A percentile compares a stretch with the other conserved stretches of the same genome.
These are phyloP conservation scores for Cydia splendana DNA, from an alignment of 1,140 invertebrate genomes.

Conservation along the genomic window DNA sequence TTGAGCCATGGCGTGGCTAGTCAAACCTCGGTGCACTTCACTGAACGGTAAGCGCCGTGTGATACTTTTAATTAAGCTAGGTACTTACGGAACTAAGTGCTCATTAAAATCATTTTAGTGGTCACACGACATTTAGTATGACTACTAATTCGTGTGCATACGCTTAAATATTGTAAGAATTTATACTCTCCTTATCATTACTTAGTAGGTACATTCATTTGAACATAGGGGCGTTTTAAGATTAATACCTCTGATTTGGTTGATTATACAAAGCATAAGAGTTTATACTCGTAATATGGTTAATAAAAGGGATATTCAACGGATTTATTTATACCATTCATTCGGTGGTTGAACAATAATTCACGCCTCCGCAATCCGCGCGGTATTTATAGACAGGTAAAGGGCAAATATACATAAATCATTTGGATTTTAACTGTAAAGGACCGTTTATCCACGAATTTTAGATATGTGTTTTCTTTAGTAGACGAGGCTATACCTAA, in stretches of 20 bases:
- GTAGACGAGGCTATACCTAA: neutral
- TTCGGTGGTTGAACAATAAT: neutral
- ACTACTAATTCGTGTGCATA: too few relatives aligned
- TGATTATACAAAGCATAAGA: neutral
- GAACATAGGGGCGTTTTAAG: too few relatives aligned
- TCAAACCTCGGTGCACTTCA: neutral
- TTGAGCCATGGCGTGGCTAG: slow-evolving; percentile 16
- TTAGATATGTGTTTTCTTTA: neutral
- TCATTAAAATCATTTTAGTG: neutral
- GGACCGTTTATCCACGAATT: neutral
- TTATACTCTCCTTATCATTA: too few relatives aligned
- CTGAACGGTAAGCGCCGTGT: slow-evolving; percentile 21
- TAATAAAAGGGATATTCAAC: neutral
- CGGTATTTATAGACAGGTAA: neutral
- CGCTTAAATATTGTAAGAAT: too few relatives aligned
- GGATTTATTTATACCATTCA: slow-evolving; percentile 4
- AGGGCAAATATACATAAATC: neutral
- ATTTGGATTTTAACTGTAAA: neutral
- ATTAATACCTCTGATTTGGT: too few relatives aligned
- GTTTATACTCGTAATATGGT: neutral
- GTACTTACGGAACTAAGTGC: neutral
- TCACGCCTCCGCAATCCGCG: neutral
- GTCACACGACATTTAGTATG: too few relatives aligned
- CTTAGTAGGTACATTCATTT: too few relatives aligned
- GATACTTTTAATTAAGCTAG: neutral